Conservation (phyloP, 2,888 invertebrate genomes). For the Lasioglossum vierecki region DNA sequence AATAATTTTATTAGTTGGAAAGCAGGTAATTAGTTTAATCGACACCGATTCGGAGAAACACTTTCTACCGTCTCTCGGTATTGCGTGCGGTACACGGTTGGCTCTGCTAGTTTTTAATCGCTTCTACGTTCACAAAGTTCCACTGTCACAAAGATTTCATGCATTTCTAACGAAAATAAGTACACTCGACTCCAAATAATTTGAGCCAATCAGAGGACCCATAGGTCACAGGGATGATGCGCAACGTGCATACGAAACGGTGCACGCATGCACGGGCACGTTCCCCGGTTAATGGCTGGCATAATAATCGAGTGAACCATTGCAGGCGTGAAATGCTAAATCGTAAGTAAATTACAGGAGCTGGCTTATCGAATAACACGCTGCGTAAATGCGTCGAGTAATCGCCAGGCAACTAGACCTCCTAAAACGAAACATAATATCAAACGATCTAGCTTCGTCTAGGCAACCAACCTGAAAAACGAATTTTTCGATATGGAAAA, state of each 20-base stretch:
- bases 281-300: constrained; percentile 49
- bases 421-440: not conserved
- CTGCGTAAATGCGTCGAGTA: constrained; percentile 72
- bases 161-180: no score
- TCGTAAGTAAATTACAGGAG: constrained; percentile 68
- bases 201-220: not conserved
- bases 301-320: constrained; percentile 67
- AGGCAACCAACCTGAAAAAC: no score
- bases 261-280: constrained; percentile 42
- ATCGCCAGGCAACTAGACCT: constrained; percentile 67
- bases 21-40: constrained; percentile 33
- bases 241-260: constrained; percentile 27
- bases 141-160: no score
- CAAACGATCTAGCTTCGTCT: not conserved
- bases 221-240: not conserved
- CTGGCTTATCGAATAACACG: constrained; percentile 69
- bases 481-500: no score
- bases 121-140: not conserved
- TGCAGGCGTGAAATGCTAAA: constrained; percentile 72
- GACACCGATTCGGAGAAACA: constrained; percentile 26
- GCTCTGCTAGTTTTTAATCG: not conserved
- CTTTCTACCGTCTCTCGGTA: constrained; percentile 11
- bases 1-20: constrained; percentile 41
- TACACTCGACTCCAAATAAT: not conserved
- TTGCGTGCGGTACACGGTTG: not conserved